phyloP scores from a whole-genome alignment of 2,797 vertebrate species.

The Aythya fuligula region DNA sequence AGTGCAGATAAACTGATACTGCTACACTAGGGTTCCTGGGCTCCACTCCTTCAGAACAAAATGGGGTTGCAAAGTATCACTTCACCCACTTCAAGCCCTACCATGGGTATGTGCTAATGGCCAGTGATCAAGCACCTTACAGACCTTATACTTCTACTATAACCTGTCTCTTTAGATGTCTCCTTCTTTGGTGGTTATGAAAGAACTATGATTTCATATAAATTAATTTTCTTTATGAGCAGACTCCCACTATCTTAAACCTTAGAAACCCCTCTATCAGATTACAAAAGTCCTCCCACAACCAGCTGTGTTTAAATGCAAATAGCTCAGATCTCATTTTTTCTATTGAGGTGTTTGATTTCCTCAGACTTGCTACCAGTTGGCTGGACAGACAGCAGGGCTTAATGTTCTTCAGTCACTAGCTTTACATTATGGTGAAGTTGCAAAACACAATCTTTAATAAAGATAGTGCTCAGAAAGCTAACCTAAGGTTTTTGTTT shows the following conservation, averaged over 20 bases:
- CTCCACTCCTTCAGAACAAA: background rate
- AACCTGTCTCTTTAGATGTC: background rate
- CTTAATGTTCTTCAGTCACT: background rate
- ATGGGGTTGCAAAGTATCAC: background rate
- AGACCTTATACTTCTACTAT: background rate
- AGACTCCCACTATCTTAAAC: background rate
- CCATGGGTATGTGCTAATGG: fast-evolving
- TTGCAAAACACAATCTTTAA: background rate
- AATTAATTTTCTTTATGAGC: background rate
- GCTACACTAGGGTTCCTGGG: background rate
- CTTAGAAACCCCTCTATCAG: background rate
- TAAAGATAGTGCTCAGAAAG: background rate
- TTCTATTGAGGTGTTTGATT: background rate
- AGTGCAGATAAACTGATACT: background rate
- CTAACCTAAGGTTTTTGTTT: background rate
- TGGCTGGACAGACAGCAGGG: background rate
- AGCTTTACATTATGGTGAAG: background rate
- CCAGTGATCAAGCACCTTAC: background rate
- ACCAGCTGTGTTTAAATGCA: background rate
- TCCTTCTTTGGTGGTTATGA: background rate
- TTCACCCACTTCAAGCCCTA: background rate
- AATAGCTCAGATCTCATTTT: background rate
- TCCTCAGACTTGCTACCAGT: background rate
- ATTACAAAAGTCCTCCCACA: background rate
- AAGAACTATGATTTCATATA: background rate